Percentiles rank a stretch among this genome's conserved stretches.
Conservation (phyloP, 2,113 vertebrate genomes). For the Anthoscopus minutus region DNA sequence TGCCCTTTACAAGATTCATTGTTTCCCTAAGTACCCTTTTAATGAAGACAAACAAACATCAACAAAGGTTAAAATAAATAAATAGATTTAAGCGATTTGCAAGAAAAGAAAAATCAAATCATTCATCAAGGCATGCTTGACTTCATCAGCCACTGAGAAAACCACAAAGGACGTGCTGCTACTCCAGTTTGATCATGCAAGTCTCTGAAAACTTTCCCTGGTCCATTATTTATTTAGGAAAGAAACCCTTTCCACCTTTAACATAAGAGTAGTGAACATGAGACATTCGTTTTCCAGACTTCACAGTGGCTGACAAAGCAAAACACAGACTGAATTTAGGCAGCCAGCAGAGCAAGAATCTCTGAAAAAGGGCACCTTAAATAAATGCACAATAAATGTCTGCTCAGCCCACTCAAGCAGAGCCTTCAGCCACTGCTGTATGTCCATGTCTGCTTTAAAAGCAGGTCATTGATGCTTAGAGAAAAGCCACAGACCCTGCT, state of each 20-base stretch:
- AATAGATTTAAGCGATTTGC: background rate
- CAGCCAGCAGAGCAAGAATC: background rate
- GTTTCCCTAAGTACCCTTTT: background rate
- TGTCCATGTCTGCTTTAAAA: background rate
- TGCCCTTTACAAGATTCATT: background rate
- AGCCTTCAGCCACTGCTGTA: background rate
- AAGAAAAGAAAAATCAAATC: background rate
- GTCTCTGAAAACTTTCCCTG: background rate
- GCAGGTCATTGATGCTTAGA: conserved; percentile 11
- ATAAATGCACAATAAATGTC: background rate
- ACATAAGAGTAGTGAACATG: background rate
- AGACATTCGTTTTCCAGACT: background rate
- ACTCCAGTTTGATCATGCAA: background rate
- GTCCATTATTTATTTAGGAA: background rate
- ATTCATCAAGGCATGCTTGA: background rate
- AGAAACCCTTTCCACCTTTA: background rate
- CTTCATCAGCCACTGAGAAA: background rate
- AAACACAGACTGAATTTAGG: background rate
- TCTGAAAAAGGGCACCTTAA: background rate
- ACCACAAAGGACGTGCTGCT: background rate
- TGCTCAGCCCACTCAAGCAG: background rate
- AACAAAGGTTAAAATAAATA: background rate
- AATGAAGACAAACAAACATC: background rate
- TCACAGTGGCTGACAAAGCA: conserved; percentile 43
- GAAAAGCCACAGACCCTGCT: background rate